Base-by-base conservation (phyloP, 2,113 vertebrate genomes). In the Cisticola juncidis region DNA sequence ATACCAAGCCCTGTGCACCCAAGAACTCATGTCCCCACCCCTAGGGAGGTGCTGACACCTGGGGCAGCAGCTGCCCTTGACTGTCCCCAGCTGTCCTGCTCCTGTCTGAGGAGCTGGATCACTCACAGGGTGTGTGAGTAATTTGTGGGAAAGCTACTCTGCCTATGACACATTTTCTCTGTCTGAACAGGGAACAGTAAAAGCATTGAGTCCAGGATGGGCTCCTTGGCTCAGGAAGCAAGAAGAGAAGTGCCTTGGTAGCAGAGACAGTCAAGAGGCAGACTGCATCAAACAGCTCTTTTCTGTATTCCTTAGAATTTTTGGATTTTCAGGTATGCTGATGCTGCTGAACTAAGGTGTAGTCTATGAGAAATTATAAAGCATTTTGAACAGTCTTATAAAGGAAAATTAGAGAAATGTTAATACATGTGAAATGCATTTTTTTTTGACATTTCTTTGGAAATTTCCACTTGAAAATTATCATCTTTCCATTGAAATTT, bases 1-100 rank as follows among this genome's bases (percentile, higher is more conserved):
- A 10, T 22, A 48, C 13, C 1, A 2, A 81, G n/a, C 8, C 5
- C 1, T 8, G 22, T 10, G 28, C 25, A 58, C 9, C 20, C 19
- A 21, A 26, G 23, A 44, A 7, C 14, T 83, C 33, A 9, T 5
- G 7, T 16, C 16, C 16, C 22, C 18, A 17, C 12, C 7, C 17
- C 18, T 23, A 65, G 19, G 14, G 8, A 68, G 25, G 6, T 61
- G 38, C 8, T 48, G 31, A 35, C 17, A 13, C 5, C 15, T 5
- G 1, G 14, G 40, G 10, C 9, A 69, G 76, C 13, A 74, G 12
- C 47, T 68, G 6, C 26, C 33, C 36, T 60, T 51, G 40, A 24
- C 9, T 40, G 5, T 3, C 17, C 12, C 13, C 2, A 2, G 7
- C 24, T 81, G 28, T 26, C 11, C 38, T 50, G 6, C 23, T 73